These are phyloP conservation scores for Antedon mediterranea DNA, from an alignment of 53 echinoderm and acorn worm species.

Conservation along the genomic window DNA sequence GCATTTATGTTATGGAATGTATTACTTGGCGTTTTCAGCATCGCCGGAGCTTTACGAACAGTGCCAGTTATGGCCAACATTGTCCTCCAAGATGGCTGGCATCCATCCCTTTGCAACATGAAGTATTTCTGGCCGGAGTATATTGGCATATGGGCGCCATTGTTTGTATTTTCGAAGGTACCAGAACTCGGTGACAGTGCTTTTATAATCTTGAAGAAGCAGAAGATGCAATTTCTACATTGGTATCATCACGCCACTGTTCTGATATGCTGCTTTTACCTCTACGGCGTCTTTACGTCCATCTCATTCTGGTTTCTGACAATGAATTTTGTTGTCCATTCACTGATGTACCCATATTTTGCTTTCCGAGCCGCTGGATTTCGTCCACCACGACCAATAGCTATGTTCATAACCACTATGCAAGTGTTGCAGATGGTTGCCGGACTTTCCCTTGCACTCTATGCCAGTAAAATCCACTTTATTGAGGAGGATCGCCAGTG, in stretches of 20 bases:
- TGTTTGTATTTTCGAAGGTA: slow-evolving; percentile 70
- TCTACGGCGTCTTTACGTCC: slow-evolving; percentile 35
- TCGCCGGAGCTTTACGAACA: slow-evolving; percentile 28
- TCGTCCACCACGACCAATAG: slow-evolving; percentile 44
- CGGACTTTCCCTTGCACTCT: slow-evolving; percentile 40
- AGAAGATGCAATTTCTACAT: slow-evolving; percentile 77
- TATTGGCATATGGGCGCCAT: slow-evolving; percentile 42
- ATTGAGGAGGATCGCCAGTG: slow-evolving; percentile 32
- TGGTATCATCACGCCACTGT: slow-evolving; percentile 93
- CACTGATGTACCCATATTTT: slow-evolving; percentile 90
- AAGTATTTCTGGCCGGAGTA: slow-evolving; percentile 39
- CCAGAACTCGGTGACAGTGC: slow-evolving; percentile 81
- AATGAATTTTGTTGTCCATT: slow-evolving; percentile 66
- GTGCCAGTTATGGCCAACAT: slow-evolving; percentile 18
- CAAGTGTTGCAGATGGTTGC: slow-evolving; percentile 77
- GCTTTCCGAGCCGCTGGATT: slow-evolving; percentile 60
- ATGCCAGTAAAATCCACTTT: slow-evolving; percentile 26
- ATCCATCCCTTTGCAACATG: slow-evolving; percentile 32
- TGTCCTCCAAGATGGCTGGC: slow-evolving; percentile 32
- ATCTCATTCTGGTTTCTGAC: slow-evolving; percentile 43
- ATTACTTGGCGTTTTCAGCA: slow-evolving; percentile 42
- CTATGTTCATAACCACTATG: slow-evolving; percentile 50
- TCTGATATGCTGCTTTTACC: slow-evolving; percentile 46
- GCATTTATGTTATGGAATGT: slow-evolving; percentile 57
- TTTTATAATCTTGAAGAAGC: slow-evolving; percentile 78